Conservation (phyloP, 2,888 invertebrate genomes). For the Yponomeuta sedellus region DNA sequence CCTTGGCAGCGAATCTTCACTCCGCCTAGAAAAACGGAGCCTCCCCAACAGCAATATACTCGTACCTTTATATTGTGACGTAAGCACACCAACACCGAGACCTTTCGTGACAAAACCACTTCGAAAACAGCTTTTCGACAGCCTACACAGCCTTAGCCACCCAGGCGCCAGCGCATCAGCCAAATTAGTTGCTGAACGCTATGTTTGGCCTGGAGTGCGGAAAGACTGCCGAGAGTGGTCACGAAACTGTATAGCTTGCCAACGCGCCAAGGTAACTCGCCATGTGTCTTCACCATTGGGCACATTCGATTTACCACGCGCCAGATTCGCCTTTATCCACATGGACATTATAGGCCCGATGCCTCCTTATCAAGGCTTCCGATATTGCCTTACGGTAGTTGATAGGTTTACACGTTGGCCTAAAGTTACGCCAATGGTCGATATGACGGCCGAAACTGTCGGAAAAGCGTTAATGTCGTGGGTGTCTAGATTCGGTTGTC, state of each 20-base stretch:
- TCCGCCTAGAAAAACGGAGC: conserved; percentile 6
- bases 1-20: conserved; percentile 7
- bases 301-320: conserved; percentile 18
- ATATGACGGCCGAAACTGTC: conserved; percentile 16
- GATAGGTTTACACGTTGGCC: conserved; percentile 27
- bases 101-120: conserved; percentile 6
- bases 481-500: conserved; percentile 19
- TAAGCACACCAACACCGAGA: conserved; percentile 7
- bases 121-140: not conserved
- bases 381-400: conserved; percentile 27
- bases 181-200: conserved; percentile 7
- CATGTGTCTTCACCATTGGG: conserved; percentile 27
- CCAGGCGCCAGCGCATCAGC: conserved; percentile 11
- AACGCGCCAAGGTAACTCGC: conserved; percentile 33
- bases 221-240: conserved; percentile 34
- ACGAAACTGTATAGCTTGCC: conserved; percentile 31
- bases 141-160: conserved; percentile 6
- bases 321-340: conserved; percentile 20
- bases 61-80: conserved; percentile 27
- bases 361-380: conserved; percentile 20
- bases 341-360: conserved; percentile 24
- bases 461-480: conserved; percentile 12
- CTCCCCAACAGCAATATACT: conserved; percentile 21
- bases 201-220: conserved; percentile 37
- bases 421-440: conserved; percentile 13